Base-by-base conservation (phyloP, 2,113 vertebrate genomes). In the Tyto alba region DNA sequence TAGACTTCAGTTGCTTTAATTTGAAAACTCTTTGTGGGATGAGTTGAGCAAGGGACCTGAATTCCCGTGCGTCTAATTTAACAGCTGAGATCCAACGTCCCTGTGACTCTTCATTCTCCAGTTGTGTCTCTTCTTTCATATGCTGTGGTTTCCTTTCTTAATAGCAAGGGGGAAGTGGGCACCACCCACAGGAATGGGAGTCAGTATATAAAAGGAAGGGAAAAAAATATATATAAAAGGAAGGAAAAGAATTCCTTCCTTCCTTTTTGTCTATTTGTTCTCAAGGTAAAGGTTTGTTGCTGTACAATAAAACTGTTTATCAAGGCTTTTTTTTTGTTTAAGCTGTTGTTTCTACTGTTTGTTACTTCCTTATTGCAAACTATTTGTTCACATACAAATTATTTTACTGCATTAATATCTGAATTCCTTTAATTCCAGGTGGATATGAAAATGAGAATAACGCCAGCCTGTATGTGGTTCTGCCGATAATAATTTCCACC, bases 401-500 rank as follows among this genome's bases (percentile, higher is more conserved):
- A 23, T 76, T 83, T 53, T 20, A 10, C 47, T 38, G 64, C 27
- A 4, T 67, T 57, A 41, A 72, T 47, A 8, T 7, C 69, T 73
- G 62, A 57, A 56, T 32, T 95, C 43, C 13, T 97, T 95, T 36
- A 93, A 85, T 98, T 98, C 64, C 97, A 99, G 99, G 94, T 86
- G 94, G 85, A 38, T 90, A 62, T 47, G 96, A 92, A 34, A 34
- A 94, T 78, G 82, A 92, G 91, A 98, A 40, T 57, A 97, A 93
- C 16, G 93, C 98, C 53, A 97, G 98, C 95, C 83, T 99, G 93
- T 98, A 97, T 68, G 52, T 98, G 79, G 97, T 99, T 36, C 94
- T 99, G 90, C 98, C 98, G 56, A 96, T 99, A 81, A 97, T 99
- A 80, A 97, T 98, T 72, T 98, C 99, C 68, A 98, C 98, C 56